Conservation (phyloP, 2,113 vertebrate species). For the Macquaria ambigua region DNA sequence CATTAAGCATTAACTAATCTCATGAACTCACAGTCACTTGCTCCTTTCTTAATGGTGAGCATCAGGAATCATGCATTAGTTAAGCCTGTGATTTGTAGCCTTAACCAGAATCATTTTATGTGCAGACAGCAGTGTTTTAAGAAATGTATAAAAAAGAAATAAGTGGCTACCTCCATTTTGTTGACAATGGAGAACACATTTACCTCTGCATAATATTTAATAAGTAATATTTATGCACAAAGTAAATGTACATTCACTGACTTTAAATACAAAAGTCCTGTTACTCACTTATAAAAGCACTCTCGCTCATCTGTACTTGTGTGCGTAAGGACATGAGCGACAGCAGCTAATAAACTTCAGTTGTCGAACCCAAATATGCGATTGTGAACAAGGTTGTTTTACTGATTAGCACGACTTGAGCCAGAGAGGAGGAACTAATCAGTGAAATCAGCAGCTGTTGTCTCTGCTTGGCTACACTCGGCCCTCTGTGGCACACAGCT, state of each 20-base stretch:
- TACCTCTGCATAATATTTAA: constrained; percentile 24
- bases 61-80: neutral
- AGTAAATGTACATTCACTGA: constrained; percentile 32
- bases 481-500: constrained; percentile 58
- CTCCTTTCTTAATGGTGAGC: constrained; percentile 32
- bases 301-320: neutral
- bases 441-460: constrained; percentile 65
- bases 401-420: constrained; percentile 62
- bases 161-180: constrained; percentile 36
- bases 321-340: constrained; percentile 28
- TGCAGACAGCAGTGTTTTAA: constrained; percentile 3
- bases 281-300: constrained; percentile 18
- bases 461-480: constrained; percentile 67
- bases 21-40: constrained; percentile 13
- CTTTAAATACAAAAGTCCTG: constrained; percentile 27
- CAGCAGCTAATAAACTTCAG: constrained; percentile 56
- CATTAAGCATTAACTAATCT: constrained; percentile 45
- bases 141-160: neutral
- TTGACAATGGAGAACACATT: constrained; percentile 36
- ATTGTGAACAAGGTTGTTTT: constrained; percentile 65
- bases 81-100: constrained; percentile 16
- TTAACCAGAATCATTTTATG: constrained; percentile 11
- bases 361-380: constrained; percentile 40
- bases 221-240: constrained; percentile 48
- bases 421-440: constrained; percentile 68